Evolutionary conservation across 2,888 invertebrate genomes (phyloP).

Genomic region (Alviniconcha strummeri): DNA sequence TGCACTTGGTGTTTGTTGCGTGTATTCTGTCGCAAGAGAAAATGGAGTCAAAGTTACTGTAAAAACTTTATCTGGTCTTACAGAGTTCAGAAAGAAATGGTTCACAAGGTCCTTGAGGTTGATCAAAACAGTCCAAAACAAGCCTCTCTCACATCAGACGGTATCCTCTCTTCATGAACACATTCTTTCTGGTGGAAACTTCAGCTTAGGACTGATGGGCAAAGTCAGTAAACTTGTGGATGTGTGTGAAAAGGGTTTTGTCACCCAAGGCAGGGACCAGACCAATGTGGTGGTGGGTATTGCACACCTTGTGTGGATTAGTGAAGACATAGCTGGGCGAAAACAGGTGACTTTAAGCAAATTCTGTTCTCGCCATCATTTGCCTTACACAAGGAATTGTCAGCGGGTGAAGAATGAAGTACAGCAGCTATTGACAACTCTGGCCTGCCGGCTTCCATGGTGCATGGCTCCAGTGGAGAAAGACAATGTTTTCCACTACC

Average conservation of each 20-base stretch:
- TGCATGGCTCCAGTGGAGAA: neutral
- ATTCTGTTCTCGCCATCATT: conserved; percentile 6
- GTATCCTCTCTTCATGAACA: conserved; percentile 1
- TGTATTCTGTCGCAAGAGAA: conserved; percentile 28
- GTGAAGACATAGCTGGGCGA: conserved; percentile 6
- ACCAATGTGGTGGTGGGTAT: neutral
- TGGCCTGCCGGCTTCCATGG: conserved; percentile 21
- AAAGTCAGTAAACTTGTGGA: conserved; percentile 12
- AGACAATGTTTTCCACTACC: conserved; percentile 15
- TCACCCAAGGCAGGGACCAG: conserved; percentile 25
- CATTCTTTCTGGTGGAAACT: neutral
- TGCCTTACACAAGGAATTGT: conserved; percentile 2
- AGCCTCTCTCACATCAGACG: neutral
- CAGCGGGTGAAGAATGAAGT: neutral
- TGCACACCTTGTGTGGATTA: conserved; percentile 26
- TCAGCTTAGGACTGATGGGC: neutral
- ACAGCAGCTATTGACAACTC: conserved; percentile 17
- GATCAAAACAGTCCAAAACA: neutral
- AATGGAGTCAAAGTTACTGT: conserved; percentile 9
- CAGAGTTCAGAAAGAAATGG: neutral
- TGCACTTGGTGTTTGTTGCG: conserved; percentile 19
- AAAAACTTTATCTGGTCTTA: neutral
- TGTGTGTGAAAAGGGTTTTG: conserved; percentile 23
- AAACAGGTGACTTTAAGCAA: neutral
- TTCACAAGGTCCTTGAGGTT: conserved; percentile 4